Evolutionary conservation across 2,113 vertebrate genomes (phyloP), one percentile per base, ranked within the genome.

Genomic region (Cathartes aura): DNA sequence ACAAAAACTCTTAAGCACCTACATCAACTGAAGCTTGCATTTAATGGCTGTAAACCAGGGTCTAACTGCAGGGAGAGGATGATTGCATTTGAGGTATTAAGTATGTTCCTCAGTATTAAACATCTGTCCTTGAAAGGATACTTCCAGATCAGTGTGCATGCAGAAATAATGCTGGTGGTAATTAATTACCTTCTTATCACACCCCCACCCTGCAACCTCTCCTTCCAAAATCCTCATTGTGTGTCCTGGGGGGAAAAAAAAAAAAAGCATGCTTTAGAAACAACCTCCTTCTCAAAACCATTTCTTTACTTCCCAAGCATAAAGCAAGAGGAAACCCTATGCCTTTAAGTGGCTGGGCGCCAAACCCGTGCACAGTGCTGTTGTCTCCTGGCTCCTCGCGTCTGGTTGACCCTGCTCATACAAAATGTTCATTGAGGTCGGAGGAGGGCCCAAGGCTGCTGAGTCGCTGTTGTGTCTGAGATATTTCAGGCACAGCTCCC

Each of bases 381-480:
- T 18, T 90, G 75, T 63, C 70, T 82, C 53, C n/a, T 4, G 3
- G 42, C 73, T 84, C 70, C 93, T 82, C 2, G 0, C 2, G 12
- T 91, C 52, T 64, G 68, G 47, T 67, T 93, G 89, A 96, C 94
- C 95, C 89, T 0, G 3, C 84, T 91, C 50, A 27, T 50, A 97
- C 95, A 95, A 78, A 93, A 74, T 56, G 62, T 19, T 73, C 97
- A 86, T 81, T 96, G 96, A 96, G 92, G 91, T 62, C 2, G 9
- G 76, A 96, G 68, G 50, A 18, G 50, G 53, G 76, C 85, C 64
- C 55, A 30, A 32, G 75, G 90, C 94, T 71, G 53, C 58, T 70
- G 82, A 76, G 60, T 74, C 0, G 32, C 87, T 96, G 56, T 74
- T 90, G 91, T 92, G 93, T 94, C 92, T 96, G 97, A 88, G 96